These are phyloP conservation scores for Hyla sarda DNA, from an alignment of 2,113 vertebrate genomes.

Conservation along the genomic window DNA sequence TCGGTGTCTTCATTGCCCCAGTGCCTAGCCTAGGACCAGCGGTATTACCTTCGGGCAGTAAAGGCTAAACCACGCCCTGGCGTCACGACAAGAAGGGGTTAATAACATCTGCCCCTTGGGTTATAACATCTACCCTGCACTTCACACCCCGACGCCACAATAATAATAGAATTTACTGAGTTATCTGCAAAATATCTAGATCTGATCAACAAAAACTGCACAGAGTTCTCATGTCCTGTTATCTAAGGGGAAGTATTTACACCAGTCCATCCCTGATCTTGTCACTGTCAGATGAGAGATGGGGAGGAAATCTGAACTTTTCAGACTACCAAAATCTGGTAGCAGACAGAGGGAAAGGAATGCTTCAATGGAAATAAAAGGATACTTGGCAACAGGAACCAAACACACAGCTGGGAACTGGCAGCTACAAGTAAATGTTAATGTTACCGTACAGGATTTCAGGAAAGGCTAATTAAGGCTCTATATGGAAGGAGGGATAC, in stretches of 20 bases:
- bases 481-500: neutral
- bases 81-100: too few relatives aligned
- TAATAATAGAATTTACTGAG: too few relatives aligned
- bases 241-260: neutral
- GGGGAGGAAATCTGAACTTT: conserved; percentile 38
- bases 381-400: conserved; percentile 43
- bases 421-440: conserved; percentile 20
- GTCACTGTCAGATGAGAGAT: neutral
- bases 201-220: neutral
- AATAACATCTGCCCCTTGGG: too few relatives aligned
- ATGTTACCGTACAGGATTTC: neutral
- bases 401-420: conserved; percentile 49
- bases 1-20: too few relatives aligned
- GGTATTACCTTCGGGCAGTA: too few relatives aligned
- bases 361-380: conserved; percentile 35
- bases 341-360: conserved; percentile 36
- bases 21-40: too few relatives aligned
- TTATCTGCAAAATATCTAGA: neutral
- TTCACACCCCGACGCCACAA: too few relatives aligned
- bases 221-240: neutral
- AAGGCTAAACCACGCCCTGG: too few relatives aligned
- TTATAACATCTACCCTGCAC: too few relatives aligned
- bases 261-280: neutral
- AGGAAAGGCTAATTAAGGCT: neutral
- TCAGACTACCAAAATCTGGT: conserved; percentile 26